A percentile compares a stretch with the other conserved stretches of the same genome.
These are phyloP conservation scores for Hemithea aestivaria DNA, from an alignment of 2,888 invertebrate genomes.

Conservation along the genomic window DNA sequence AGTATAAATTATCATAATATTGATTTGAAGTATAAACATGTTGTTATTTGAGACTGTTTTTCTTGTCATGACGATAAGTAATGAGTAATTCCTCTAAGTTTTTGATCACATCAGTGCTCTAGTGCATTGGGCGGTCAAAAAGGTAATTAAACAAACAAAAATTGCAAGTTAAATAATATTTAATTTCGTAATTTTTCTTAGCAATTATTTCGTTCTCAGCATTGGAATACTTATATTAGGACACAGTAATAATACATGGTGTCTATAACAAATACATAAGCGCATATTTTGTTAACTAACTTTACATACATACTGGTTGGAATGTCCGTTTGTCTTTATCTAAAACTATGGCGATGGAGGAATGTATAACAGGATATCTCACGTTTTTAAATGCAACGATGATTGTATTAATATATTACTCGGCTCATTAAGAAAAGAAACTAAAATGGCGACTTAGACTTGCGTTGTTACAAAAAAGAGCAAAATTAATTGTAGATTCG, in stretches of 20 bases:
- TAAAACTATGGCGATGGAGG: slow-evolving; percentile 42
- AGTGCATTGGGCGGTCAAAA: too few relatives aligned
- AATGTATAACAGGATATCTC: slow-evolving; percentile 47
- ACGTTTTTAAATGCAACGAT: slow-evolving; percentile 28
- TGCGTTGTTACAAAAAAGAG: neutral
- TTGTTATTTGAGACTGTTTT: too few relatives aligned
- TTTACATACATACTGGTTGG: slow-evolving; percentile 50
- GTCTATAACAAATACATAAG: slow-evolving; percentile 67
- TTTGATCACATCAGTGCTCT: too few relatives aligned
- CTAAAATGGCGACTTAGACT: too few relatives aligned
- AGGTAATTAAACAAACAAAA: slow-evolving; percentile 34
- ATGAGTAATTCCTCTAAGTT: too few relatives aligned
- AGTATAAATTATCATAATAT: too few relatives aligned
- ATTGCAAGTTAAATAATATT: slow-evolving; percentile 77
- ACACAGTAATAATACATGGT: slow-evolving; percentile 63
- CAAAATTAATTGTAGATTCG: too few relatives aligned
- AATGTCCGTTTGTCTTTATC: slow-evolving; percentile 61
- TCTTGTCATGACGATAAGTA: too few relatives aligned
- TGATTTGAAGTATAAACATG: too few relatives aligned
- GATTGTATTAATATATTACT: neutral
- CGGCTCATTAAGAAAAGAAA: too few relatives aligned
- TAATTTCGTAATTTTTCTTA: slow-evolving; percentile 78
- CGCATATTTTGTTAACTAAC: slow-evolving; percentile 63
- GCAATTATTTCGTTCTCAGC: slow-evolving; percentile 77
- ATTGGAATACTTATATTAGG: slow-evolving; percentile 71